Evolutionary conservation across 1,140 invertebrate genomes (phyloP).

Genomic region (Bombyx mandarina): DNA sequence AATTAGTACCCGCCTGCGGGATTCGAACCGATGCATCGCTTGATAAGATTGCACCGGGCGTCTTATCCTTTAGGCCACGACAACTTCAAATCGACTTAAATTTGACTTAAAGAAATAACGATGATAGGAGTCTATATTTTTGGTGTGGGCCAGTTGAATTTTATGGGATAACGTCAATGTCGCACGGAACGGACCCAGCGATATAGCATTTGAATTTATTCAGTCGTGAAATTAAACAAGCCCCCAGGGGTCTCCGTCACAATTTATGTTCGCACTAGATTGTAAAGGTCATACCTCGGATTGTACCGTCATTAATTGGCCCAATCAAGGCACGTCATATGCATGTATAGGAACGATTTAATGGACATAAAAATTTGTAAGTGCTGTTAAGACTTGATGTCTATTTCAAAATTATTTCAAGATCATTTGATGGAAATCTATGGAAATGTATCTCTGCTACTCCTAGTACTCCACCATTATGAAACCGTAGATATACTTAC

Average conservation of each 20-base stretch:
- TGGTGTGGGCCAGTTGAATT: slow-evolving; percentile 28
- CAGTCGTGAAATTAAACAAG: slow-evolving; percentile 68
- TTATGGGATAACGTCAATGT: slow-evolving; percentile 39
- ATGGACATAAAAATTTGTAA: background rate
- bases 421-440: background rate
- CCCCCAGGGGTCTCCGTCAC: slow-evolving; percentile 50
- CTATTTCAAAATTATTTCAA: background rate
- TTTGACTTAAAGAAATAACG: no score
- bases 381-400: background rate
- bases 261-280: slow-evolving; percentile 65
- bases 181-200: slow-evolving; percentile 23
- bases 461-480: background rate
- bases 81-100: no score
- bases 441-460: background rate
- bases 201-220: slow-evolving; percentile 67
- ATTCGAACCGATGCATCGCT: no score
- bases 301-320: slow-evolving; percentile 55
- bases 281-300: slow-evolving; percentile 44
- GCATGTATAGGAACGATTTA: slow-evolving; percentile 26
- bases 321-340: slow-evolving; percentile 36
- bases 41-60: no score
- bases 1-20: no score
- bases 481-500: background rate
- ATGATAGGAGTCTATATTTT: slow-evolving; percentile 13
- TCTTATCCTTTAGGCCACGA: no score